Conservation (phyloP, 2,797 vertebrate genomes). For the Epinephelus awoara region DNA sequence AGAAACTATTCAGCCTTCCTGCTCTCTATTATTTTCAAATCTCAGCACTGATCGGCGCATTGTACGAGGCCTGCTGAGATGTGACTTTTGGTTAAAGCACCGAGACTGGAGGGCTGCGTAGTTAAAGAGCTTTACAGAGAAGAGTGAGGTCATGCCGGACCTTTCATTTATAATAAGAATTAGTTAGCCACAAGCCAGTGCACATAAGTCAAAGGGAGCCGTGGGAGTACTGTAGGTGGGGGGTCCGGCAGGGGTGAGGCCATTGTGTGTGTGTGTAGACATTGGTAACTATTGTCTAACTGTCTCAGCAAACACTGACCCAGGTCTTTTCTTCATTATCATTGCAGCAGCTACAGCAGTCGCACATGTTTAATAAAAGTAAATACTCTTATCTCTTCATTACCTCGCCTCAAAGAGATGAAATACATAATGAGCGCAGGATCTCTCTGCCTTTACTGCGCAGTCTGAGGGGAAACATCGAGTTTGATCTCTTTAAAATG, state of each 20-base stretch:
- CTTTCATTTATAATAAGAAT: conserved; percentile 83
- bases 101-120: conserved; percentile 48
- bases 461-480: conserved; percentile 10
- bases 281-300: conserved; percentile 66
- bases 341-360: conserved; percentile 45
- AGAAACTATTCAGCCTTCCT: conserved; percentile 28
- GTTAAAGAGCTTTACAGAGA: conserved; percentile 75
- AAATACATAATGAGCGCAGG: conserved; percentile 36
- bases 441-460: conserved; percentile 13
- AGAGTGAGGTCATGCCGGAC: conserved; percentile 78
- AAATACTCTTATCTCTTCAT: conserved; percentile 63
- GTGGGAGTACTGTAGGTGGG: conserved; percentile 77
- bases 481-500: conserved; percentile 20
- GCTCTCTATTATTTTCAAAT: conserved; percentile 51
- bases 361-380: conserved; percentile 50
- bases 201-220: conserved; percentile 80
- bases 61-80: conserved; percentile 53
- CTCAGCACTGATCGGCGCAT: conserved; percentile 36
- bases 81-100: conserved; percentile 59
- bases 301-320: conserved; percentile 60
- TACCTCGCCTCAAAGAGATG: conserved; percentile 30
- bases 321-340: conserved; percentile 55
- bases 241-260: conserved; percentile 69
- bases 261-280: conserved; percentile 59
- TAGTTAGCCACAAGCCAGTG: conserved; percentile 83